Evolutionary conservation across 2,113 vertebrate species (phyloP).

Genomic region (Mugil cephalus): DNA sequence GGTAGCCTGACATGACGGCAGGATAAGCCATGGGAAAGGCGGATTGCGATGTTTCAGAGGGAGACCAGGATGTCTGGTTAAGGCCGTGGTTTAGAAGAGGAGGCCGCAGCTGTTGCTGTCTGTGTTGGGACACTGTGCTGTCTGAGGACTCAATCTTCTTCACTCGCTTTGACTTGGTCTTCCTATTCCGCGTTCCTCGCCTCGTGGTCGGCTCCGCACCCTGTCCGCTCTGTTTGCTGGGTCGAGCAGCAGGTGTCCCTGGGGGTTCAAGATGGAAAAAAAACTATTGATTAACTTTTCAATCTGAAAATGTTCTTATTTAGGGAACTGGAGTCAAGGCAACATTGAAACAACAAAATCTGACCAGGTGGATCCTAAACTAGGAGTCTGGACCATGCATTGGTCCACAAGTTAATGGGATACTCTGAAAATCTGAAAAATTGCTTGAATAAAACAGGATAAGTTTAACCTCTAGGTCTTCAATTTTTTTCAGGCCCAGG

Average conservation of each 20-base stretch:
- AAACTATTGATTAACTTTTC: neutral
- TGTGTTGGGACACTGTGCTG: slow-evolving; percentile 85
- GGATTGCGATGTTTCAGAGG: slow-evolving; percentile 88
- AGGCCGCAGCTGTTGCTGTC: slow-evolving; percentile 52
- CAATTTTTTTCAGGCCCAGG: too few species aligned
- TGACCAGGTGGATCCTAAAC: too few species aligned
- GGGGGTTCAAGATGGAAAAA: neutral
- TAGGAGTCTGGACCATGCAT: neutral
- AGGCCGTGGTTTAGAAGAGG: slow-evolving; percentile 75
- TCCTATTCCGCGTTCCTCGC: slow-evolving; percentile 86
- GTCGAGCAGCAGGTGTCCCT: slow-evolving; percentile 58
- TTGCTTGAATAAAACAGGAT: too few species aligned
- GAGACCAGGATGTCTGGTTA: slow-evolving; percentile 89
- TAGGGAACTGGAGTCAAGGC: neutral
- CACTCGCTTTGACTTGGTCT: slow-evolving; percentile 88
- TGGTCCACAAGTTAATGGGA: too few species aligned
- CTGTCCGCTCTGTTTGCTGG: slow-evolving; percentile 50
- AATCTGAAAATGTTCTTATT: neutral
- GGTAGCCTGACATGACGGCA: slow-evolving; percentile 85
- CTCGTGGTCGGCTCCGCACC: slow-evolving; percentile 64
- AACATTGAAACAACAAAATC: neutral
- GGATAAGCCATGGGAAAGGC: slow-evolving; percentile 88
- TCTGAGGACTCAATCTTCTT: slow-evolving; percentile 89
- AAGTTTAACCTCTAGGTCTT: too few species aligned
- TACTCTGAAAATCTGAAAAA: too few species aligned